Conservation (phyloP, 2,888 invertebrate genomes). For the Crossocerus cetratus region DNA sequence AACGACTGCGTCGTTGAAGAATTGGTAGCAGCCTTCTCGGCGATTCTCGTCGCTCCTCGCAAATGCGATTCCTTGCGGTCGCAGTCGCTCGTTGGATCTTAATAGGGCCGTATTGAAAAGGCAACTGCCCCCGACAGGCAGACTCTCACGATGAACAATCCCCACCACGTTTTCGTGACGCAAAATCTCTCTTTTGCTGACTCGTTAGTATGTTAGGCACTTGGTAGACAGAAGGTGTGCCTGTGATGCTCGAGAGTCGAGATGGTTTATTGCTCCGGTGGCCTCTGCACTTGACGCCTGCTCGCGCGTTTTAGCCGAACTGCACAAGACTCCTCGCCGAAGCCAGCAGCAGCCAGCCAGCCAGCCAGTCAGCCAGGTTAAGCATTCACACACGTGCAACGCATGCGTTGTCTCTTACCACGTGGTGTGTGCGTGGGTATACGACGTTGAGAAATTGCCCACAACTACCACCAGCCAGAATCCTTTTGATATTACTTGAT, state of each 20-base stretch:
- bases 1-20: constrained; percentile 17
- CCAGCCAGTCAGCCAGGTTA: constrained; percentile 53
- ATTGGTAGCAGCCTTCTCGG: too few relatives aligned
- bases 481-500: too few relatives aligned
- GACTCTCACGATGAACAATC: constrained; percentile 37
- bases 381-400: constrained; percentile 63
- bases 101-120: constrained; percentile 56
- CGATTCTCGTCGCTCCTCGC: constrained; percentile 14
- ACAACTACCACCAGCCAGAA: too few relatives aligned
- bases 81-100: constrained; percentile 59
- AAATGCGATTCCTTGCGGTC: constrained; percentile 45
- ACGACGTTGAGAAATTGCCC: too few relatives aligned
- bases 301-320: too few relatives aligned
- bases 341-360: not conserved
- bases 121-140: constrained; percentile 36
- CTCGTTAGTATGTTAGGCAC: not conserved
- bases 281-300: too few relatives aligned
- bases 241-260: too few relatives aligned
- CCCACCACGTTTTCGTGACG: constrained; percentile 25
- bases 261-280: too few relatives aligned
- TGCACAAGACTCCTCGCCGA: too few relatives aligned
- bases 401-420: constrained; percentile 70
- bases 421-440: constrained; percentile 58
- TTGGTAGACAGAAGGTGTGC: too few relatives aligned
- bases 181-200: constrained; percentile 11